Evolutionary conservation across 2,888 invertebrate species (phyloP), one percentile per base, ranked within the genome.

Genomic region (Abrostola triplasia): DNA sequence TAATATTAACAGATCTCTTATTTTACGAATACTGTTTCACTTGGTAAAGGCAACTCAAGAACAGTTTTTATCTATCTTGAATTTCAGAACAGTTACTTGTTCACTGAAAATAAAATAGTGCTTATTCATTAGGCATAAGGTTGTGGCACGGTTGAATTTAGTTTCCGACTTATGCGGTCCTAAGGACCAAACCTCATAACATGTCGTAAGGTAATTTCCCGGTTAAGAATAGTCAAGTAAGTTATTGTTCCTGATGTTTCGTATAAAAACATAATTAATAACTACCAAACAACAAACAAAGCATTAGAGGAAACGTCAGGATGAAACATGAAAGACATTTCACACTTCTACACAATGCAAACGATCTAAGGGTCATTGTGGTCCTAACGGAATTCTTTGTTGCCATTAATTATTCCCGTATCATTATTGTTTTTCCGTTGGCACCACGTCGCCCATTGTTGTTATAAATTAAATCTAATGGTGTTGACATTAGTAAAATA

Each of bases 371-470:
- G 80, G 65, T 60, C 62, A 52, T 38, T 47, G 36, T 51, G 61
- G 59, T 58, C 59, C 59, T 66, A 54, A 52, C 13, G n/a, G 58
- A 76, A 72, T 81, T 75, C 72, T 76, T 77, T 70, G 66, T 66
- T 65, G 50, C 69, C 73, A 81, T 81, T 78, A 80, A 81, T 81
- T 78, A 77, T 75, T 73, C 79, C 64, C 65, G 63, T 77, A 75
- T 74, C 67, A 67, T 73, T 71, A 76, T 75, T 81, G 70, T 74
- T 73, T 77, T 67, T 55, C 51, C 57, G 59, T 53, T 54, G 59
- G 49, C 54, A 44, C 59, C 47, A 57, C 70, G 78, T 73, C 78
- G 69, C n/a, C 64, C 61, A 59, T 73, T 72, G 77, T 77, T 51
- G 53, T 64, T 54, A 67, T 60, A 57, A 75, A 80, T 75, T 70